Evolutionary conservation across 1,140 invertebrate species (phyloP), one percentile per base, ranked within the genome.

Genomic region (Monochamus saltuarius): DNA sequence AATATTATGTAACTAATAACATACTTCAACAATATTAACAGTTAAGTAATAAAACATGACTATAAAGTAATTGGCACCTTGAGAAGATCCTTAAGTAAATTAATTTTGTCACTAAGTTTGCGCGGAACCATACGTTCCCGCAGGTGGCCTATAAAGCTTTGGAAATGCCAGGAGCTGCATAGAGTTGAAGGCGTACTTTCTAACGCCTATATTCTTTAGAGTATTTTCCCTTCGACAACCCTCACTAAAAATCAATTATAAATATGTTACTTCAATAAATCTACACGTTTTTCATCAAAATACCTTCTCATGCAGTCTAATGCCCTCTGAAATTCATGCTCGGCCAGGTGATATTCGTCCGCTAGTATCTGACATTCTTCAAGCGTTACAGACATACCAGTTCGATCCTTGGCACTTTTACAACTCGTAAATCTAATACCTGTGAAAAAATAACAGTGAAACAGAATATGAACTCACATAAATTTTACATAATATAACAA

Each of bases 401-500:
- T 98, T 56, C 96, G 82, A 78, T 98, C 96, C 80, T 98, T 98
- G 52, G 92, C 95, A 82, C 94, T 97, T 80, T 98, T 98, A 77
- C 96, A 98, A 58, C 92, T 94, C 10, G 92, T 97, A 65, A 96
- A 92, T 10, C 93, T 82, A 42, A 97, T 77, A 6, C 94, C 92
- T 84, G n/a, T 49, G 78, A 73, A 77, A 64, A 66, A 70, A 59
- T 11, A 45, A 17, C 39, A 38, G 40, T 9, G 9, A 40, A 45
- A 8, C 36, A n/a, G 6, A 29, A 29, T 6, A 6, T 3, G 2
- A 29, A 29, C 22, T 6, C 22, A n/a, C n/a, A n/a, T n/a, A n/a
- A n/a, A n/a, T n/a, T n/a, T n/a, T n/a, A n/a, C n/a, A n/a, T n/a
- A n/a, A n/a, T n/a, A n/a, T n/a, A n/a, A n/a, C n/a, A n/a, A n/a